Conservation (phyloP, 2,888 invertebrate species). For the Erebia ligea region DNA sequence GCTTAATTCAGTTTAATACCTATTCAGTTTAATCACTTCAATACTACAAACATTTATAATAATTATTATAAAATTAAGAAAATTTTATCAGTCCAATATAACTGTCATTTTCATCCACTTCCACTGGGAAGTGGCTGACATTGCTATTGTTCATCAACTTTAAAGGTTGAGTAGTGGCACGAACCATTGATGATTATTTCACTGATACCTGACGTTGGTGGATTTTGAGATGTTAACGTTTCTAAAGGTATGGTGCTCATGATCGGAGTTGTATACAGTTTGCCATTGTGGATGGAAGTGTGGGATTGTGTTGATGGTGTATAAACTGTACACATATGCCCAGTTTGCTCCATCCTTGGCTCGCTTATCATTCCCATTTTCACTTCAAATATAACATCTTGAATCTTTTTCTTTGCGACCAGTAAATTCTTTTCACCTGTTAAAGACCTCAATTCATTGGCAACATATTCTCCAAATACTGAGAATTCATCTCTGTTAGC, state of each 20-base stretch:
- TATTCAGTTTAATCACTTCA: background rate
- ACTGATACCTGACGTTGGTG: slow-evolving; percentile 66
- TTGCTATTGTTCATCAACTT: slow-evolving; percentile 74
- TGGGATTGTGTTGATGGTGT: slow-evolving; percentile 54
- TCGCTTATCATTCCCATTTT: slow-evolving; percentile 83
- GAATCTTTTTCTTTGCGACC: slow-evolving; percentile 84
- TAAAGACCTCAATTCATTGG: slow-evolving; percentile 82
- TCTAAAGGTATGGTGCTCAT: slow-evolving; percentile 64
- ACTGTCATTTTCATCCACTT: slow-evolving; percentile 65
- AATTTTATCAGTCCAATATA: slow-evolving; percentile 37
- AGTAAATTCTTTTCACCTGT: slow-evolving; percentile 81
- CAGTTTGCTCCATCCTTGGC: slow-evolving; percentile 53
- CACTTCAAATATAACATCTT: slow-evolving; percentile 84
- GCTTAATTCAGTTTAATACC: background rate
- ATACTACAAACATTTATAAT: background rate
- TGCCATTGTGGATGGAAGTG: slow-evolving; percentile 57
- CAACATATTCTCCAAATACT: slow-evolving; percentile 84
- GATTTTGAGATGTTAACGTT: slow-evolving; percentile 57
- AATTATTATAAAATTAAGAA: background rate
- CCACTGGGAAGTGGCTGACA: slow-evolving; percentile 70
- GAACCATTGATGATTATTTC: slow-evolving; percentile 73
- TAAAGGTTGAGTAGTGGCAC: slow-evolving; percentile 74
- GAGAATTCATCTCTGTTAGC: slow-evolving; percentile 78
- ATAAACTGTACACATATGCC: slow-evolving; percentile 57
- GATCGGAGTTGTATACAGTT: slow-evolving; percentile 61